Conservation (phyloP, 2,888 invertebrate genomes). For the Eupithecia vulgata region DNA sequence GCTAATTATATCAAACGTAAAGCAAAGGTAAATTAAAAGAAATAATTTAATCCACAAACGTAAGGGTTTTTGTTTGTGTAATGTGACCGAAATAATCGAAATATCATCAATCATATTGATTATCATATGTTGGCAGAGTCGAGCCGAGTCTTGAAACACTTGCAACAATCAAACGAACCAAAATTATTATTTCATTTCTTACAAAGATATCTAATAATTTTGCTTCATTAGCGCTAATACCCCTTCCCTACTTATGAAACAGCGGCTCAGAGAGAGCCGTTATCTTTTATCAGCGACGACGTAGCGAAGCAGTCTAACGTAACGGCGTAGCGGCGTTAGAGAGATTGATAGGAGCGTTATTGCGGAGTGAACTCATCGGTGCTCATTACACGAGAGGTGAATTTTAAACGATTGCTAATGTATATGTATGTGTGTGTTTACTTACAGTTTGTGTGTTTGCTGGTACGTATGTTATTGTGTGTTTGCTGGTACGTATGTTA, state of each 20-base stretch:
- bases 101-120: no score
- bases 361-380: background rate
- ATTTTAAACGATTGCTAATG: background rate
- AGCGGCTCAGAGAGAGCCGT: background rate
- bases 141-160: no score
- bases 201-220: background rate
- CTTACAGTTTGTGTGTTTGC: background rate
- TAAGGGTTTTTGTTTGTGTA: no score
- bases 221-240: background rate
- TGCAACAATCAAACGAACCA: background rate
- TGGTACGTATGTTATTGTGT: background rate
- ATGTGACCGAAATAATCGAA: no score
- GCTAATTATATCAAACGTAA: no score
- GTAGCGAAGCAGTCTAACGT: background rate
- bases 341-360: background rate
- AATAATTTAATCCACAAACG: no score
- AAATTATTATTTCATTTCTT: background rate
- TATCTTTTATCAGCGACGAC: background rate
- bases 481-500: background rate
- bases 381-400: background rate
- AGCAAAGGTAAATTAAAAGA: no score
- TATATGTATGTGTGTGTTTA: background rate
- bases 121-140: no score
- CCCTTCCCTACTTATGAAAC: background rate
- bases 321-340: constrained; percentile 7